Evolutionary conservation across 2,113 vertebrate genomes (phyloP), one percentile per base, ranked within the genome.

Genomic region (Stegostoma tigrinum): DNA sequence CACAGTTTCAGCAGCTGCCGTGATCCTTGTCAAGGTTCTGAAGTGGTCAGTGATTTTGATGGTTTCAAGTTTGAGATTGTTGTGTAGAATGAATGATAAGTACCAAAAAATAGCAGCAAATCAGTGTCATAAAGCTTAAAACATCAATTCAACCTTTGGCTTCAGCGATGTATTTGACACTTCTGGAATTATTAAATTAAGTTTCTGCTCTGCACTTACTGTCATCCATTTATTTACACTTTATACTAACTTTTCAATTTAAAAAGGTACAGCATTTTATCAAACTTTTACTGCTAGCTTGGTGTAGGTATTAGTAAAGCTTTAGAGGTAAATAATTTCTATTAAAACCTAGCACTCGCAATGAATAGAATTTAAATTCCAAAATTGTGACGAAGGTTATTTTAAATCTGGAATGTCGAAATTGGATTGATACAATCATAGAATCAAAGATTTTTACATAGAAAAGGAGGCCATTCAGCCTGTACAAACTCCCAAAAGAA

Each of bases 321-420:
- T 61, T 61, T 91, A 0, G 17, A 34, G 30, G 89, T 34, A 15
- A 66, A 66, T 91, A 21, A 66, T 66, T 93, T 27, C 61, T 66
- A 66, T 93, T 66, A 19, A 66, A 66, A 66, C 2, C 17, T 19
- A 66, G 61, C 34, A 64, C 2, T 15, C 17, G 1, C 30, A 90
- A 64, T 55, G 86, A 89, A 30, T 30, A 12, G 30, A 90, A 90
- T 64, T 93, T 93, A 93, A 93, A 90, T 61, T 61, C 66, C n/a
- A 93, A 93, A 93, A n/a, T 12, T 19, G 7, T 21, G 34, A 90
- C 61, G 5, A 10, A 61, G 10, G 3, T 34, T 61, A 61, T 34
- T 90, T 90, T 34, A 61, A n/a, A 90, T 61, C 34, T 90, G 52
- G 52, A 4, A 90, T 14, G 5, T 90, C 10, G 61, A 90, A 55